A percentile compares a stretch with the other conserved stretches of the same genome.
phyloP scores from a whole-genome alignment of 2,797 vertebrate genomes.

The Brachyrhaphis roseni region DNA sequence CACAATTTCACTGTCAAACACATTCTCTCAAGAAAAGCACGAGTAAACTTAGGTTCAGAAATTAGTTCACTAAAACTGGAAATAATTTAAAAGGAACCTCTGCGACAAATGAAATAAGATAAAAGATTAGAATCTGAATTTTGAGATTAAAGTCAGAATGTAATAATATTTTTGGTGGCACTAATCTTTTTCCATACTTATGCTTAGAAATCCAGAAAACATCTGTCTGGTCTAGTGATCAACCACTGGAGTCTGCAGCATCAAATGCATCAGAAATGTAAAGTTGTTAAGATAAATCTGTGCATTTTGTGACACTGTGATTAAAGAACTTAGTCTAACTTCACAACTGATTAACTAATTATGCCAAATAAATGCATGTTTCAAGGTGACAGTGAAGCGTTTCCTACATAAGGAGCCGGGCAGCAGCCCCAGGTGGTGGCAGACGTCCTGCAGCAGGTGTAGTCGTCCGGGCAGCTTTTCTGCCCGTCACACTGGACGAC shows the following conservation, averaged over 20 bases:
- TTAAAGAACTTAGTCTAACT: neutral
- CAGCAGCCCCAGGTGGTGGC: conserved; percentile 85
- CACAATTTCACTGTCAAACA: neutral
- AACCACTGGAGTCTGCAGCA: neutral
- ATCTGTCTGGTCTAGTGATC: neutral
- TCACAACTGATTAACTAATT: neutral
- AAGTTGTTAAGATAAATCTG: neutral
- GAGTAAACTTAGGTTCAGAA: neutral
- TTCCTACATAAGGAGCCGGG: conserved; percentile 65
- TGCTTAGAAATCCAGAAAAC: neutral
- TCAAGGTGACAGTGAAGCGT: neutral
- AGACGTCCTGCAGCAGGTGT: conserved; percentile 82
- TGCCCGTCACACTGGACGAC: conserved; percentile 65
- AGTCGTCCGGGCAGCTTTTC: conserved; percentile 58
- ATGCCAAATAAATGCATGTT: neutral
- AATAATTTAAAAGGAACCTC: neutral
- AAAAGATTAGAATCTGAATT: neutral
- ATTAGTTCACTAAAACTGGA: neutral
- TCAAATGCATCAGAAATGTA: neutral
- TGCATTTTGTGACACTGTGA: neutral
- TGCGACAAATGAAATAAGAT: neutral
- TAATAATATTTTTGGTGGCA: too few species aligned
- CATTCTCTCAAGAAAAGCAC: neutral
- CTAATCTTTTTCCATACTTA: too few species aligned
- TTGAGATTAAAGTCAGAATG: too few species aligned